Evolutionary conservation across 2,888 invertebrate species (phyloP), one percentile per base, ranked within the genome.

Genomic region (Protonemura montana): DNA sequence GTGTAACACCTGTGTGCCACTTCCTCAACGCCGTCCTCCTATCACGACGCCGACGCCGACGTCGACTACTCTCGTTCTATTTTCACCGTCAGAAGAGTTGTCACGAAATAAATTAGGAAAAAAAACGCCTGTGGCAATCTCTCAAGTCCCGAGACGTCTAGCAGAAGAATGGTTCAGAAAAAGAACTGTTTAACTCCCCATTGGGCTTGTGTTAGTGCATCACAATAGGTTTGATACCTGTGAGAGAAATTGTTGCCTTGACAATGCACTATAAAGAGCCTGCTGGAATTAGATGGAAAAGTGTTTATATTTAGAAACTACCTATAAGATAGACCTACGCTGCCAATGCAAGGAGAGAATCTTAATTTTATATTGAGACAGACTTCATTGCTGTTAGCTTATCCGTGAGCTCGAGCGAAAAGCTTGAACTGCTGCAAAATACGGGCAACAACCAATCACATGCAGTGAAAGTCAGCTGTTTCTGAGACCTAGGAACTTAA

Each of bases 11-110:
- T 59, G 59, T 59, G 59, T 21, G 59, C 59, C 59, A 59, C 59
- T 59, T 59, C 59, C 59, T 59, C 59, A 59, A 59, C 59, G 59
- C 59, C 59, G 59, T 59, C 59, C 59, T 59, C 59, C 59, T 10
- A 59, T 1, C 16, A 10, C 59, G 59, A 59, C 59, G 59, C 59
- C 59, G 59, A 59, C 59, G 59, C 59, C 21, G 59, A 59, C 59
- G 59, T 21, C 59, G 59, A 59, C 59, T 10, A 6, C 35, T 35
- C 35, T 1, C 59, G 21, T 10, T 10, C 59, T 59, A 59, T 59
- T 59, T 59, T 21, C 59, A 59, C 59, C 59, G 59, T 21, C 16
- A 59, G 21, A 59, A 59, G 59, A 59, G 59, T 59, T 59, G 59
- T 59, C 59, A 21, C 21, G 59, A 13, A 21, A 59, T 59, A 59